Evolutionary conservation across 2,888 invertebrate genomes (phyloP).

Genomic region (Apomyelois bistriatella): DNA sequence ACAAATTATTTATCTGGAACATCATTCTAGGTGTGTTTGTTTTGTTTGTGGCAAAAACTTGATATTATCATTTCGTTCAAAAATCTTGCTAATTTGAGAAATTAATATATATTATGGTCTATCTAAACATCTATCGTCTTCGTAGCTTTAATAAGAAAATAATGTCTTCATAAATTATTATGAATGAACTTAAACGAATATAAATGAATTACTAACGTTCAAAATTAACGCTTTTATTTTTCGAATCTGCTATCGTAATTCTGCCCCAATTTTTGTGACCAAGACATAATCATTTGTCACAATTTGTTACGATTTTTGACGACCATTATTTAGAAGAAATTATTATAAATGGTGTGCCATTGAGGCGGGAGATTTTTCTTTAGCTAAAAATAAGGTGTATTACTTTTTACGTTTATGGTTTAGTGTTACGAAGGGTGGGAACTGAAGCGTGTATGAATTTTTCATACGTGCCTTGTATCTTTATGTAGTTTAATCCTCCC

Average conservation of each 20-base stretch:
- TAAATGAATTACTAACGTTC: slow-evolving; percentile 6
- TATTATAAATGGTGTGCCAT: slow-evolving; percentile 45
- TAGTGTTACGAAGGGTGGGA: slow-evolving; percentile 13
- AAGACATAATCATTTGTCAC: slow-evolving; percentile 50
- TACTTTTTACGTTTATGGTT: slow-evolving; percentile 30
- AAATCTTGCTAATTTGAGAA: too few species aligned
- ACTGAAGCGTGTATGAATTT: slow-evolving; percentile 33
- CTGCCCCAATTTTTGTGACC: slow-evolving; percentile 23
- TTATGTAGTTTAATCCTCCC: slow-evolving; percentile 29
- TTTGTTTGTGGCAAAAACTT: too few species aligned
- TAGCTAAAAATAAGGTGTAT: slow-evolving; percentile 31
- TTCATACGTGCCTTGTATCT: slow-evolving; percentile 40
- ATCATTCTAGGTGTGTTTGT: too few species aligned
- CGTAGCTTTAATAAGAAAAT: too few species aligned
- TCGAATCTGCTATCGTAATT: slow-evolving; percentile 13
- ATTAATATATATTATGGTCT: too few species aligned
- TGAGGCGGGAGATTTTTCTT: slow-evolving; percentile 32
- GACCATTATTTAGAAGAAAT: slow-evolving; percentile 44
- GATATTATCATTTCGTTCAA: too few species aligned
- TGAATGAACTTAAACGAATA: not conserved
- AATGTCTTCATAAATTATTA: too few species aligned
- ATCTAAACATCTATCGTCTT: too few species aligned
- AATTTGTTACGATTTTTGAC: slow-evolving; percentile 49
- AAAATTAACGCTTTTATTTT: slow-evolving; percentile 12
- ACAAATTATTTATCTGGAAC: too few species aligned